Conservation (phyloP, 2,113 vertebrate species). For the Zapus hudsonius region DNA sequence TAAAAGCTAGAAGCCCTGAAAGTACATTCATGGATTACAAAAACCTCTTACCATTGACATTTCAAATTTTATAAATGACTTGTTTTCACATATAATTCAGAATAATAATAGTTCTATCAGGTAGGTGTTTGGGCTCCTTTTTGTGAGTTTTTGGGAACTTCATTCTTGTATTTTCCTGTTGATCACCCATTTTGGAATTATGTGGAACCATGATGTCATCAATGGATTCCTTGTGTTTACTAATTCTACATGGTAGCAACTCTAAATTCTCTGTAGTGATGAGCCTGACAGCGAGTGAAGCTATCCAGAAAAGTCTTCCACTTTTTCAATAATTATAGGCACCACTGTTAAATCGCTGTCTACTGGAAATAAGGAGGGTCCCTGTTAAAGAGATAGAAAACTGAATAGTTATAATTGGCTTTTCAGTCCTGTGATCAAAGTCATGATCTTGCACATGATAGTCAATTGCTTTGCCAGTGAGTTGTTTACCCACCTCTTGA, state of each 20-base stretch:
- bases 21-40: neutral
- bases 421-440: too few relatives aligned
- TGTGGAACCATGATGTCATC: neutral
- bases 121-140: neutral
- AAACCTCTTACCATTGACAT: neutral
- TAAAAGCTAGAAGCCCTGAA: neutral
- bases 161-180: neutral
- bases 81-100: neutral
- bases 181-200: neutral
- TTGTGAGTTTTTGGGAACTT: neutral
- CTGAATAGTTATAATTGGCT: neutral
- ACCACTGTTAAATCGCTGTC: neutral
- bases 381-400: conserved; percentile 1
- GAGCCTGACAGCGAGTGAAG: neutral
- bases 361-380: conserved; percentile 10
- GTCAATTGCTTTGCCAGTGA: too few relatives aligned
- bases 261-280: neutral
- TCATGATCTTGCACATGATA: too few relatives aligned
- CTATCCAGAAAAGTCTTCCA: neutral
- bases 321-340: neutral
- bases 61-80: conserved; percentile 21
- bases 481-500: too few relatives aligned
- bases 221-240: neutral
- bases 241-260: neutral
- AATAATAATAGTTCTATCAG: neutral